Percentiles rank a stretch among this genome's conserved stretches.
phyloP scores from a whole-genome alignment of 2,888 invertebrate genomes.

The Mellilla xanthometata region DNA sequence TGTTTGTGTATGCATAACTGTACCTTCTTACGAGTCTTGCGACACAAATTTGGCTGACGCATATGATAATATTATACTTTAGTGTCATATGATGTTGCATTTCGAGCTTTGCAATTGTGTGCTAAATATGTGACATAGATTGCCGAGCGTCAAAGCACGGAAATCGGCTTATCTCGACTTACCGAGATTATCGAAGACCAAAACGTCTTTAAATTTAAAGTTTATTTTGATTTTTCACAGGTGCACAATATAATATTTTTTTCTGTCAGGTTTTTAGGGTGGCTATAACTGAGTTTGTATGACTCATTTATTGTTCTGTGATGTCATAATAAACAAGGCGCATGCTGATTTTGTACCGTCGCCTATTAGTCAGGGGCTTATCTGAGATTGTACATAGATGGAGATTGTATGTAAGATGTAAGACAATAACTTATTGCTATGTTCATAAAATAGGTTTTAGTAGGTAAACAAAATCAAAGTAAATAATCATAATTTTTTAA shows the following conservation, averaged over 20 bases:
- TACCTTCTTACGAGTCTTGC: slow-evolving; percentile 59
- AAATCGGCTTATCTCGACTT: slow-evolving; percentile 23
- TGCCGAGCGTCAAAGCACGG: slow-evolving; percentile 10
- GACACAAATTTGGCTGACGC: slow-evolving; percentile 61
- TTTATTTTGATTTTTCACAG: too few species aligned
- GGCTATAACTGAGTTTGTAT: slow-evolving; percentile 41
- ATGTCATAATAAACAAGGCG: slow-evolving; percentile 68
- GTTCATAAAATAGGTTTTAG: too few species aligned
- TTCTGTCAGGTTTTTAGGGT: too few species aligned
- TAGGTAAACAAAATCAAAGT: background rate
- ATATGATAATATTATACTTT: slow-evolving; percentile 42
- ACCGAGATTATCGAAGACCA: slow-evolving; percentile 15
- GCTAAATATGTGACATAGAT: slow-evolving; percentile 29
- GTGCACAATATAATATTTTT: too few species aligned
- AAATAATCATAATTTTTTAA: background rate
- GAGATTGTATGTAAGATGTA: background rate
- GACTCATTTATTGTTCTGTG: slow-evolving; percentile 70
- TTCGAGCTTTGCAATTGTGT: slow-evolving; percentile 10
- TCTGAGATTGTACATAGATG: slow-evolving; percentile 17
- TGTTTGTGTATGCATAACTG: slow-evolving; percentile 78
- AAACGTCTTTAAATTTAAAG: background rate
- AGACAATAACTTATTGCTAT: too few species aligned
- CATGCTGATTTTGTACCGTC: slow-evolving; percentile 35
- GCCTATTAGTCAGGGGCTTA: slow-evolving; percentile 16
- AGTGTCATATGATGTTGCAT: slow-evolving; percentile 9